Conservation (phyloP, 2,888 invertebrate genomes). For the Nomada ruficornis region DNA sequence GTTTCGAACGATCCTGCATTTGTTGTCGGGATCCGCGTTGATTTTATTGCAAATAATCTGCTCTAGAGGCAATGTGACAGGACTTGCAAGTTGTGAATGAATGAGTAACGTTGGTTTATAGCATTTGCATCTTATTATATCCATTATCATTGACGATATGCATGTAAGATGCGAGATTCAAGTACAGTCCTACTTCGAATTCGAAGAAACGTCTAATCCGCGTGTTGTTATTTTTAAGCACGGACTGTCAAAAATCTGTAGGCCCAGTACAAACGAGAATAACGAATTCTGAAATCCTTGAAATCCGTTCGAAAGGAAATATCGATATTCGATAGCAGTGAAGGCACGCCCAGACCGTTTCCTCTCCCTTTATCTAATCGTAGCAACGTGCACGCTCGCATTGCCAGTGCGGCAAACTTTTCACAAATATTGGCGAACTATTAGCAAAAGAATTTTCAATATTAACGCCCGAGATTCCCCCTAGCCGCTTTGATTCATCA, state of each 20-base stretch:
- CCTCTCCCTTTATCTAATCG: conserved; percentile 57
- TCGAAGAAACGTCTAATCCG: too few species aligned
- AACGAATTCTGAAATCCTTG: neutral
- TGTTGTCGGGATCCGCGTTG: too few species aligned
- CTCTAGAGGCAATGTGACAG: too few species aligned
- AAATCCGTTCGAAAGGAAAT: conserved; percentile 2
- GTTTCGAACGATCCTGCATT: too few species aligned
- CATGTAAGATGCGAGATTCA: too few species aligned
- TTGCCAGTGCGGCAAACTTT: conserved; percentile 29
- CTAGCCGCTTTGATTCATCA: conserved; percentile 54
- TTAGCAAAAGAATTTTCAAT: conserved; percentile 41
- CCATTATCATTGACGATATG: too few species aligned
- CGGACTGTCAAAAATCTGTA: neutral
- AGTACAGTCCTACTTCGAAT: too few species aligned
- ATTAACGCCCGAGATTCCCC: conserved; percentile 22
- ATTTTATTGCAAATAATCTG: too few species aligned
- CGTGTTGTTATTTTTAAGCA: neutral
- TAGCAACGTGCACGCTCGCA: conserved; percentile 14
- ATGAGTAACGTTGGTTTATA: too few species aligned
- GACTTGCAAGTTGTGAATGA: too few species aligned
- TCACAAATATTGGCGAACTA: neutral
- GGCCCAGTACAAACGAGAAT: neutral
- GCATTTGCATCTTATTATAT: too few species aligned
- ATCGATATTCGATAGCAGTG: too few species aligned
- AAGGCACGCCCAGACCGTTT: conserved; percentile 30